Evolutionary conservation across 1,140 invertebrate species (phyloP), one percentile per base, ranked within the genome.

Genomic region (Ceratosolen fusciceps): DNA sequence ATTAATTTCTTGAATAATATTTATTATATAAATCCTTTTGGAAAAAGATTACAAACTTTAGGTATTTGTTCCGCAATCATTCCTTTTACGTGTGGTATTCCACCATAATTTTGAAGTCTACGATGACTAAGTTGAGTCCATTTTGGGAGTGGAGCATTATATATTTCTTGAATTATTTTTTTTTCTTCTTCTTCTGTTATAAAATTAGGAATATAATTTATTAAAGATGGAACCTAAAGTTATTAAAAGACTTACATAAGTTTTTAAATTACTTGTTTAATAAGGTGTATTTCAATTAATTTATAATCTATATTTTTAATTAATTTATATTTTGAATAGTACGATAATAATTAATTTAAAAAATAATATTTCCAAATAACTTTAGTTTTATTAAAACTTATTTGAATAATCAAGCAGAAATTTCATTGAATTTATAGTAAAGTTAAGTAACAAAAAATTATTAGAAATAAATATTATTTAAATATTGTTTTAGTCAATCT

Each of bases 61-160:
- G 98, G 97, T 83, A 99, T 94, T 82, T 92, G 88, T 90, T 99
- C 97, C n/a, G 95, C 93, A 82, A 99, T 94, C 97, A 99, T 98
- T 76, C 98, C 98, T 87, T 97, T 98, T 2, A 92, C 92, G 88
- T 98, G 96, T 8, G 97, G 97, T 58, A 98, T 91, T 0, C 98
- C 98, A 84, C 98, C 98, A 95, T 98, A 99, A 89, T 99, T 98
- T 90, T 99, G 97, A 16, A 99, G 90, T 83, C 97, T 92, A 81
- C 98, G 92, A 87, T 98, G 95, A 29, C 94, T 94, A 39, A 99
- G 91, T 86, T 96, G 95, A 7, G 96, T 98, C 98, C 98, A 99
- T 90, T 98, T 98, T 49, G 98, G 97, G 88, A 97, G 96, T 10
- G 98, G 98, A 31, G 93, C 93, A 67, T 90, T 90, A 86, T 97